Base-by-base conservation (phyloP, 2,888 invertebrate genomes). In the Carcina quercana region DNA sequence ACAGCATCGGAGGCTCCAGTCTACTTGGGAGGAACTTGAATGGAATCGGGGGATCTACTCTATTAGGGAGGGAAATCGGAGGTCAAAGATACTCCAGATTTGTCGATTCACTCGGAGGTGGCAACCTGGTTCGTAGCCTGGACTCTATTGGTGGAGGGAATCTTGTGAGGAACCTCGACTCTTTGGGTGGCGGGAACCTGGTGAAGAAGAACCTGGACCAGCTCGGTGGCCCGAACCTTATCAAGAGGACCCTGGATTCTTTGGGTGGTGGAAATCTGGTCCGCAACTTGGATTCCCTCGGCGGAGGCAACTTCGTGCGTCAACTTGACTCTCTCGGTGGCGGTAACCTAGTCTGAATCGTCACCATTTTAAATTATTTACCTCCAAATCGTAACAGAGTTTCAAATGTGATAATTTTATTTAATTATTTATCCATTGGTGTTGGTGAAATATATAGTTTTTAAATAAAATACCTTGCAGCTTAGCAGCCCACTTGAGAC, bases 291-390 rank as follows among this genome's bases (percentile, higher is more conserved):
- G 85, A 86, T 45, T 71, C 80, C 2, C 59, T 86, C 3, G 86
- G 86, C 2, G 86, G 86, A 1, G 80, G 79, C 11, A 85, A 86
- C 55, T 67, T 86, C 12, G 70, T 83, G 5, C 67, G 84, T 28
- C 56, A 74, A 39, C 47, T 76, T 13, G 69, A 76, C 39, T 56
- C 70, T 19, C 50, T 80, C 13, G 79, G 78, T 26, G 82, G 78
- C 5, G 68, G 65, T 13, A 82, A 82, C 56, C 57, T 82, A 33
- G 64, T 78, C 28, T 72, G 59, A 66, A 40, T 40, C 27, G 47
- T 43, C 37, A 26, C 47, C 27, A 40, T 41, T 43, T 28, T 30
- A 35, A 39, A 42, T 42, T 8, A 44, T 42, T 49, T 45, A n/a
- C 43, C 43, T 33, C 38, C 47, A 43, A 42, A 28, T 46, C 27